Evolutionary conservation across 1,140 invertebrate species (phyloP).

Genomic region (Dolichoris vasculosae): DNA sequence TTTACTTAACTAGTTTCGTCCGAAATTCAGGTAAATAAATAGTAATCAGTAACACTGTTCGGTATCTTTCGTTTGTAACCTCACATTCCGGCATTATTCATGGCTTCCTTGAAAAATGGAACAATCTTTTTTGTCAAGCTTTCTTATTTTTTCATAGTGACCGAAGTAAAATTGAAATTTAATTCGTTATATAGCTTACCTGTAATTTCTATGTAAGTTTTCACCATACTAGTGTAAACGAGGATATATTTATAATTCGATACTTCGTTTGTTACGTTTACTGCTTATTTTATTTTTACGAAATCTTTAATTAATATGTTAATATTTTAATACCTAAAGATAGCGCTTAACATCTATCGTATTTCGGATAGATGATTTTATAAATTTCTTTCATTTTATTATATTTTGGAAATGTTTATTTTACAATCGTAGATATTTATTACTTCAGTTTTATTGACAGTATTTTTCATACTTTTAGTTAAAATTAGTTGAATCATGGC

Average conservation of each 20-base stretch:
- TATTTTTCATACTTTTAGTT: constrained; percentile 10
- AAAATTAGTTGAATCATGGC: constrained; percentile 56
- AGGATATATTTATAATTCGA: not conserved
- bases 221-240: not conserved
- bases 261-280: not conserved
- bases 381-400: not conserved
- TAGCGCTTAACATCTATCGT: not conserved
- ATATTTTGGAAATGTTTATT: not conserved
- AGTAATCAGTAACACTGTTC: not conserved
- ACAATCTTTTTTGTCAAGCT: not conserved
- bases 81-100: constrained; percentile 27
- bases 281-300: not conserved
- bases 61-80: constrained; percentile 20
- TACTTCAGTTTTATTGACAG: not conserved
- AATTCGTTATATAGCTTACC: not conserved
- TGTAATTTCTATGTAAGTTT: not conserved
- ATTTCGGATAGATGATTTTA: not conserved
- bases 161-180: not conserved
- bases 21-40: constrained; percentile 21
- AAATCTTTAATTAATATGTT: not conserved
- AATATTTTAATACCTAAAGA: not conserved
- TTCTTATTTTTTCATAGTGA: not conserved
- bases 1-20: not conserved
- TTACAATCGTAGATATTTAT: not conserved
- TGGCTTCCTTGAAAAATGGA: constrained; percentile 3